Percentiles rank a stretch among this genome's conserved stretches.
phyloP scores from a whole-genome alignment of 1,140 invertebrate species.

The Drosophila tani region DNA sequence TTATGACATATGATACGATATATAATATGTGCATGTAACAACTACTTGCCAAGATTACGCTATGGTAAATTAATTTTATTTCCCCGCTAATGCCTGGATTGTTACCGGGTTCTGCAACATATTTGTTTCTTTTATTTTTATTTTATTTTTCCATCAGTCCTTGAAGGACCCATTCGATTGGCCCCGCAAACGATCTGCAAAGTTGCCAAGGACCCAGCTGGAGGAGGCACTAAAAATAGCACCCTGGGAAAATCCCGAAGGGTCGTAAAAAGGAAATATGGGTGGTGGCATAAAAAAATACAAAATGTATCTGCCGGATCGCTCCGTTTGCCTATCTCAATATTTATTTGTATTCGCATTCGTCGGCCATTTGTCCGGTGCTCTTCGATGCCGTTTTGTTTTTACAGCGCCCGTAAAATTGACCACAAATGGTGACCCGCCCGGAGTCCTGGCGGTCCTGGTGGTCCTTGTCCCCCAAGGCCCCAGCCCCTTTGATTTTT shows the following conservation, averaged over 20 bases:
- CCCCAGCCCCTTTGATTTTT: background rate
- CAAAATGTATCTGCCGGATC: conserved; percentile 41
- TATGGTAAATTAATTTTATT: conserved; percentile 12
- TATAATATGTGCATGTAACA: background rate
- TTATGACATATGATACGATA: too few relatives aligned
- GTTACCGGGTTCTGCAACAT: background rate
- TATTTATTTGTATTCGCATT: conserved; percentile 51
- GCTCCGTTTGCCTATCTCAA: conserved; percentile 34
- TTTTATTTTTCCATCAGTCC: background rate
- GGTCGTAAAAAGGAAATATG: conserved; percentile 45
- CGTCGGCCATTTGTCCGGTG: conserved; percentile 37
- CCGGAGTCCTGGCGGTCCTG: background rate
- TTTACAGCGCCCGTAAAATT: conserved; percentile 76
- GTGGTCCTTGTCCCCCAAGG: background rate
- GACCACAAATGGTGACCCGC: conserved; percentile 65
- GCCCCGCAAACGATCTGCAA: conserved; percentile 29
- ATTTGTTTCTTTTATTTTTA: conserved; percentile 1
- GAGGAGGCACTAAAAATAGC: conserved; percentile 20
- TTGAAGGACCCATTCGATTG: conserved; percentile 8
- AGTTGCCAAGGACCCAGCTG: conserved; percentile 41
- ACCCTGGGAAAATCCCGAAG: conserved; percentile 2
- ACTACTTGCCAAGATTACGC: background rate
- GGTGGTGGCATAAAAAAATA: conserved; percentile 37
- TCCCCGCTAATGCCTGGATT: background rate
- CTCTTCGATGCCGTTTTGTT: conserved; percentile 61